A percentile compares a stretch with the other conserved stretches of the same genome.
Conservation (phyloP, 1,140 invertebrate genomes). For the Magallana angulata region DNA sequence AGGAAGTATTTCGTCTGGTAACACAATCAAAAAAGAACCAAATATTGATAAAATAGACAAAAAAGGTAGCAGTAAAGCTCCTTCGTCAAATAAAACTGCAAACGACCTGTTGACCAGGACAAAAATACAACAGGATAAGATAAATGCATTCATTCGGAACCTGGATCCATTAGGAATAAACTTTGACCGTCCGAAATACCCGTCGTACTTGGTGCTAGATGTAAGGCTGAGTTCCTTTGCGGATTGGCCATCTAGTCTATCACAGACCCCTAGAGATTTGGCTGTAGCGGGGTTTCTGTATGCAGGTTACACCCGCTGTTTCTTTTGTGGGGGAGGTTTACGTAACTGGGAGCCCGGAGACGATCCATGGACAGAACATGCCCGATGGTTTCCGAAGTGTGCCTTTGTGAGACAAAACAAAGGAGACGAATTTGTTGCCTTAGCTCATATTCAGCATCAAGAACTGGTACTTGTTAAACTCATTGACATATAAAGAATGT, state of each 20-base stretch:
- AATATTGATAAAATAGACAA: too few species aligned
- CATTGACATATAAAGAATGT: too few species aligned
- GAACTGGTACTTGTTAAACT: background rate
- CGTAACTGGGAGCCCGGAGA: constrained; percentile 51
- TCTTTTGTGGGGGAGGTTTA: constrained; percentile 45
- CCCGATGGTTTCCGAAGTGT: constrained; percentile 39
- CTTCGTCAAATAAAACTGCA: too few species aligned
- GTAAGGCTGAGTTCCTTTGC: constrained; percentile 59
- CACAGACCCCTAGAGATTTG: constrained; percentile 54
- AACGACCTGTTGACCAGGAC: too few species aligned
- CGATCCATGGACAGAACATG: constrained; percentile 50
- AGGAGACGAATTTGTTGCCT: constrained; percentile 31
- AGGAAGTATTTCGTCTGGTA: too few species aligned
- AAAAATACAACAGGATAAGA: background rate
- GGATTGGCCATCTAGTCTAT: constrained; percentile 52
- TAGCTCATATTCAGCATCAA: constrained; percentile 8
- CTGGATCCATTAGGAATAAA: constrained; percentile 43
- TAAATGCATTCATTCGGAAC: background rate
- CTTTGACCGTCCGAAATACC: constrained; percentile 48
- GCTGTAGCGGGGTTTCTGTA: constrained; percentile 64
- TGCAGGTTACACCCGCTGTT: constrained; percentile 45
- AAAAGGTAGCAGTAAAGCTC: too few species aligned
- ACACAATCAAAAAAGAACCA: too few species aligned
- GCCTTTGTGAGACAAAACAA: constrained; percentile 36
- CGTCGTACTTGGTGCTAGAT: constrained; percentile 45